Evolutionary conservation across 2,113 vertebrate genomes (phyloP), one percentile per base, ranked within the genome.

Genomic region (Heterochromis multidens): DNA sequence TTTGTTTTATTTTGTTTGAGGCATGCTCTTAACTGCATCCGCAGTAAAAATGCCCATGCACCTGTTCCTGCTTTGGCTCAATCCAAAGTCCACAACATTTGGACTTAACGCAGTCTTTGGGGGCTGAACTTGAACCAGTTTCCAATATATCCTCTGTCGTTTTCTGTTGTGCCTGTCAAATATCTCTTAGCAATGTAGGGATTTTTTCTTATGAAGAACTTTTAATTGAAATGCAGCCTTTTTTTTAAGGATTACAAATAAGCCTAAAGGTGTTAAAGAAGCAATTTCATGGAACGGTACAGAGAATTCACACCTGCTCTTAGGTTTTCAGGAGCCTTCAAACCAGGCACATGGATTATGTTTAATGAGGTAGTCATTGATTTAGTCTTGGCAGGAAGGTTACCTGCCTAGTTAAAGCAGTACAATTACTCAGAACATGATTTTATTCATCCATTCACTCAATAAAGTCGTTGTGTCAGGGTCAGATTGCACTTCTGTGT

Each of bases 21-120:
- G 63, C 59, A 35, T 57, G 29, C 80, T 78, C 12, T 72, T 63
- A 82, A 29, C 40, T 21, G 57, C 87, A 67, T 67, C 16, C 56
- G 23, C 54, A 49, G 52, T 86, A 67, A 72, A 91, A 86, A 88
- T 63, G 17, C 33, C 65, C 70, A 57, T 77, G 52, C 95, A 95
- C 94, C 95, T 95, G 95, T 95, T 93, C 59, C 67, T 80, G 59
- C 82, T 84, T 78, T 83, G 88, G 86, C 87, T 86, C 78, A 46
- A 49, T 84, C 81, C 62, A 79, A 82, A 90, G 81, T 83, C 72
- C 89, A 88, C 89, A 87, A 90, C 90, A 91, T 92, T 93, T 91
- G 88, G 60, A 77, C 62, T 87, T 27, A 35, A 13, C 77, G 59
- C 84, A 12, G 56, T 58, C 59, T 10, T 46, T 40, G n/a, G 5